phyloP scores from a whole-genome alignment of 2,888 invertebrate genomes.

The Tachina lurida region DNA sequence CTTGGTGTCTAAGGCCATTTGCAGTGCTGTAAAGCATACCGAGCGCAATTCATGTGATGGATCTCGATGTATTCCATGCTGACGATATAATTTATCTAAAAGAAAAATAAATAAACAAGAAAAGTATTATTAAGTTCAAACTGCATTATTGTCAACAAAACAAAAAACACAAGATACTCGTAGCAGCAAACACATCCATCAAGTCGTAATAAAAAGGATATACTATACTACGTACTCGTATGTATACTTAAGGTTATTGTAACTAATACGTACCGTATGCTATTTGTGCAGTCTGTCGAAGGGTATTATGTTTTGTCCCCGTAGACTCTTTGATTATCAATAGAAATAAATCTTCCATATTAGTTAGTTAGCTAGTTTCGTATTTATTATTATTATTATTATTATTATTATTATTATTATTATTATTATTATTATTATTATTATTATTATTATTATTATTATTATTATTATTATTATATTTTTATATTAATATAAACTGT shows the following conservation, averaged over 20 bases:
- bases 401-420: background rate
- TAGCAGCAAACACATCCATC: conserved; percentile 57
- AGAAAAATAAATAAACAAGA: conserved; percentile 81
- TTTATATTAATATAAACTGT: background rate
- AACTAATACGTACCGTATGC: conserved; percentile 88
- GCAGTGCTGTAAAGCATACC: conserved; percentile 92
- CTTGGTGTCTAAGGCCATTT: conserved; percentile 93
- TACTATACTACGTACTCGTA: conserved; percentile 35
- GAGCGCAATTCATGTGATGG: conserved; percentile 92
- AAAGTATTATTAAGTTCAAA: conserved; percentile 9
- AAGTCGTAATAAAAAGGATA: conserved; percentile 24
- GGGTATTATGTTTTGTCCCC: conserved; percentile 87
- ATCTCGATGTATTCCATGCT: conserved; percentile 90
- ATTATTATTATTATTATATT: background rate
- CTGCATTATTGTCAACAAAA: conserved; percentile 9
- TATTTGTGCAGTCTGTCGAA: conserved; percentile 93
- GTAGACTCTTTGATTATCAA: conserved; percentile 93
- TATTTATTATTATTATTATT: background rate
- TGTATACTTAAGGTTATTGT: no score
- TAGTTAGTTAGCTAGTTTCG: conserved; percentile 6
- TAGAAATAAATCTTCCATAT: conserved; percentile 93
- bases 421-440: background rate
- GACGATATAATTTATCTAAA: conserved; percentile 90
- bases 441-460: background rate
- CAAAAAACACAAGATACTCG: conserved; percentile 4